Evolutionary conservation across 2,113 vertebrate genomes (phyloP).

Genomic region (Oriolus oriolus): DNA sequence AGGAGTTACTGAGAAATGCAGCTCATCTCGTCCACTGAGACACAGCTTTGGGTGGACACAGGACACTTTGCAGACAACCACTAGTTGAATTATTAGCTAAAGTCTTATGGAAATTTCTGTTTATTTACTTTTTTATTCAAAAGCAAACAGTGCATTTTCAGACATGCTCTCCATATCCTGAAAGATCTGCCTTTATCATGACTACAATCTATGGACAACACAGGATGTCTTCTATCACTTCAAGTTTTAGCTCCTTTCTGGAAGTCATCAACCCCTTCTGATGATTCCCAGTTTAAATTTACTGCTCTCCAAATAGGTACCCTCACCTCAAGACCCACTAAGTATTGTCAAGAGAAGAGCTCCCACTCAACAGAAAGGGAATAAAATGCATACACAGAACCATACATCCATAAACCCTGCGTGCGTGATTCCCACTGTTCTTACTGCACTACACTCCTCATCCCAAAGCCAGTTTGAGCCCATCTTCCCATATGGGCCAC

Average conservation of each 20-base stretch:
- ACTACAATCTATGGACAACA: not conserved
- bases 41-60: not conserved
- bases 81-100: not conserved
- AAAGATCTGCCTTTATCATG: not conserved
- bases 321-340: not conserved
- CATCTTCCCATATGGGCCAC: not conserved
- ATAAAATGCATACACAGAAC: not conserved
- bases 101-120: not conserved
- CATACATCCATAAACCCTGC: not conserved
- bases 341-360: not conserved
- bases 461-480: not conserved
- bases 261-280: not conserved
- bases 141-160: not conserved
- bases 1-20: not conserved
- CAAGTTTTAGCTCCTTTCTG: not conserved
- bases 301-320: not conserved
- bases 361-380: not conserved
- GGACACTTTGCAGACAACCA: not conserved
- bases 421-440: not conserved
- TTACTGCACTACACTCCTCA: fast-evolving
- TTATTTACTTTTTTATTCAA: not conserved
- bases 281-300: not conserved
- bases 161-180: not conserved
- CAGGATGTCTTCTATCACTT: not conserved
- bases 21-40: not conserved